A percentile compares a stretch with the other conserved stretches of the same genome.
phyloP scores from a whole-genome alignment of 2,797 vertebrate species.

The Aythya fuligula region DNA sequence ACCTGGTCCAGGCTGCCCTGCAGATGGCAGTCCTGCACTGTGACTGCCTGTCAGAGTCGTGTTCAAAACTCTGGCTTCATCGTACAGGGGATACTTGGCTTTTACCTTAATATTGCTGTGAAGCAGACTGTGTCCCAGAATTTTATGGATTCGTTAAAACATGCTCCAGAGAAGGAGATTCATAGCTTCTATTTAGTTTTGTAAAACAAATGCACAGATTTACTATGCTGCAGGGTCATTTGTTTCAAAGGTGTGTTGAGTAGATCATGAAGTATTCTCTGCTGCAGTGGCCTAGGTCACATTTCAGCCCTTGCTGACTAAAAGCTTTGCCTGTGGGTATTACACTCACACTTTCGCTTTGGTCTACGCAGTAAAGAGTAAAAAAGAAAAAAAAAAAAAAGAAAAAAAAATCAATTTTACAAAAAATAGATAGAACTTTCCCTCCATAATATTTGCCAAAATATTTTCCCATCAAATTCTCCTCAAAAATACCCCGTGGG shows the following conservation, averaged over 20 bases:
- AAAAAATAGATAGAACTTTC: not conserved
- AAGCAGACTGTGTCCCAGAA: not conserved
- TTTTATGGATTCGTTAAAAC: not conserved
- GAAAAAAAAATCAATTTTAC: not conserved
- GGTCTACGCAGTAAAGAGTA: not conserved
- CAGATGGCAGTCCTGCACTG: slow-evolving; percentile 29
- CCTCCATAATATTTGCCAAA: not conserved
- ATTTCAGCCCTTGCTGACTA: not conserved
- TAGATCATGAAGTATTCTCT: not conserved
- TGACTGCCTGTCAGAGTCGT: not conserved
- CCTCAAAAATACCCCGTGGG: not conserved
- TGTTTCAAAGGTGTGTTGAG: not conserved
- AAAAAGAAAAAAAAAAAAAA: not conserved
- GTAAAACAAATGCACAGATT: slow-evolving; percentile 10
- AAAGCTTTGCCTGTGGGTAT: not conserved
- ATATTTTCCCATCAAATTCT: not conserved
- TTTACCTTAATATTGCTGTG: not conserved
- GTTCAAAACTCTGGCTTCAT: not conserved
- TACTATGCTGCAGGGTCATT: not conserved
- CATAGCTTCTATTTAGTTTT: not conserved
- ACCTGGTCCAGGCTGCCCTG: not conserved
- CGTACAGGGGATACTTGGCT: no score
- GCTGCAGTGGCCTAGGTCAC: not conserved
- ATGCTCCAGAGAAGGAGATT: not conserved
- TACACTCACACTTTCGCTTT: not conserved